phyloP scores from a whole-genome alignment of 2,888 invertebrate species.

The Dynastes maya region DNA sequence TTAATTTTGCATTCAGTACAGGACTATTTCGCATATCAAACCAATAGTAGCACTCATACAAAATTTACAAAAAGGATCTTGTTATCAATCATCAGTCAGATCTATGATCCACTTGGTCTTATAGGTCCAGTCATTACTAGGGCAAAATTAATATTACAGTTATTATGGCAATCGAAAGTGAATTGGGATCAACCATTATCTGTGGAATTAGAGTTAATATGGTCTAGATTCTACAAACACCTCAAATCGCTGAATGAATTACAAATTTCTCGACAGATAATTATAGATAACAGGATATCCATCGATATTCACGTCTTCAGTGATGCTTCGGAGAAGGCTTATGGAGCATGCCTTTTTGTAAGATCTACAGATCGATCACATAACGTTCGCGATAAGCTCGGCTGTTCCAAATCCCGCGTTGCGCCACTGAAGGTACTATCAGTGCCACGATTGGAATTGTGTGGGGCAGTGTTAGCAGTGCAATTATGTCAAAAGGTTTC shows the following conservation, averaged over 20 bases:
- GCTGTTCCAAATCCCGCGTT: slow-evolving; percentile 51
- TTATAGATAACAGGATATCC: neutral
- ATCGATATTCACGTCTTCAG: slow-evolving; percentile 18
- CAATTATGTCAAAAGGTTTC: slow-evolving; percentile 41
- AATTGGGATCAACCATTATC: neutral
- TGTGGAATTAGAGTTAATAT: neutral
- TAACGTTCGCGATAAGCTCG: slow-evolving; percentile 7
- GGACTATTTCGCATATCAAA: neutral
- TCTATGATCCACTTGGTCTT: no score
- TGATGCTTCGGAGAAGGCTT: slow-evolving; percentile 47
- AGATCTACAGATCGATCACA: neutral
- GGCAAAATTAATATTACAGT: slow-evolving; percentile 1
- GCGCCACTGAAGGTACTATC: neutral
- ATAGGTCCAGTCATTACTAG: neutral
- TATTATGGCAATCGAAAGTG: neutral
- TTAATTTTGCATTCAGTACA: neutral
- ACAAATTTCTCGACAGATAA: neutral
- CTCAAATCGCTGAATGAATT: neutral
- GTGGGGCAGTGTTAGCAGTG: slow-evolving; percentile 51
- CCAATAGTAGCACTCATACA: neutral
- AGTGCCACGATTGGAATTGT: slow-evolving; percentile 52
- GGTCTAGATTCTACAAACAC: slow-evolving; percentile 9
- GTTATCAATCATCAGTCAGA: no score
- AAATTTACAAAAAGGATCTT: neutral
- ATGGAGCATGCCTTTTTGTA: slow-evolving; percentile 47